Base-by-base conservation (phyloP, 2,888 invertebrate genomes). In the Dryocosmus kuriphilus region DNA sequence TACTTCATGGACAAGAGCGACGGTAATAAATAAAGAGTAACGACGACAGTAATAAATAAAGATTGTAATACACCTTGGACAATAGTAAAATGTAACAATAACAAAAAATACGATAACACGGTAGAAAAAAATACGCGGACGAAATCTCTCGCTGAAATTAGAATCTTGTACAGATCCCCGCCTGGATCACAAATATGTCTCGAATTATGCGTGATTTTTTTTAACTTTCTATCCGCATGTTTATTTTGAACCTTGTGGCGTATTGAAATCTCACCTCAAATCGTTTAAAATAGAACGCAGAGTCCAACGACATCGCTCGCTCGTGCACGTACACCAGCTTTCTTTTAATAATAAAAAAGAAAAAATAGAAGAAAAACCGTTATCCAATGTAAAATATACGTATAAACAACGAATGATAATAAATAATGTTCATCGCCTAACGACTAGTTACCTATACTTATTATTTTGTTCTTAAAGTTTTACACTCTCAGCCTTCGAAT, bases 391-490 rank as follows among this genome's bases (percentile, higher is more conserved):
- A 71, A 67, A 67, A 67, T 41, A 67, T 46, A 67, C 19, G 67
- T 51, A 71, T 71, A 30, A 71, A 51, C 67, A 46, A 46, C 51
- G 51, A 71, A 19, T 71, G 71, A 71, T 71, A 67, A 71, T 71
- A 71, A 71, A 71, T 71, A 71, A 71, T 71, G 51, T 27, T 71
- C 71, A 71, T 30, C 46, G 71, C 30, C 71, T 71, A 71, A 71
- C 27, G 46, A 51, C 71, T 71, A 71, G 51, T 71, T 41, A 65
- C 30, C 51, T 71, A 71, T 71, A 46, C 46, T 71, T 71, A 71
- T 71, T 71, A 71, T 71, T 71, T 71, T 71, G 71, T 71, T 71
- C 71, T 51, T 71, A 71, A 71, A 71, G 71, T 71, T 71, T 71
- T 71, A 71, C 46, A 71, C 71, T 51, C 71, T 71, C 71, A 71